A percentile compares a stretch with the other conserved stretches of the same genome.
phyloP scores from a whole-genome alignment of 2,888 invertebrate species.

The Zeuzera pyrina region DNA sequence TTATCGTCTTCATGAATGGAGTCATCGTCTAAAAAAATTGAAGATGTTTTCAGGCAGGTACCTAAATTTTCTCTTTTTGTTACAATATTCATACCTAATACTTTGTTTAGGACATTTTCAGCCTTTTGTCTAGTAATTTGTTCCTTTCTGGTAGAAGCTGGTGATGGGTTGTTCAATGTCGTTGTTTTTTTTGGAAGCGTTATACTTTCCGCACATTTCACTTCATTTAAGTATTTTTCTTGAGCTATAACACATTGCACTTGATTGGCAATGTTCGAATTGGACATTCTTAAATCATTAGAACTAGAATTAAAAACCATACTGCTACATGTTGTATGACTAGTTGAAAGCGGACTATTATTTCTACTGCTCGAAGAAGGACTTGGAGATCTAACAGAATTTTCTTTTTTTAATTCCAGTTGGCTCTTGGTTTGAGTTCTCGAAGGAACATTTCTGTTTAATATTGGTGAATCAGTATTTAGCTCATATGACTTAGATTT shows the following conservation, averaged over 20 bases:
- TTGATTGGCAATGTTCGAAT: slow-evolving; percentile 60
- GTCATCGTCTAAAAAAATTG: slow-evolving; percentile 61
- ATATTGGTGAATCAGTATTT: slow-evolving; percentile 56
- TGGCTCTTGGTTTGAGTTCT: slow-evolving; percentile 52
- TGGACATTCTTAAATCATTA: slow-evolving; percentile 63
- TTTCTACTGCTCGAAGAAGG: slow-evolving; percentile 66
- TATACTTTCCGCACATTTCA: slow-evolving; percentile 64
- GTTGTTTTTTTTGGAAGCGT: slow-evolving; percentile 54
- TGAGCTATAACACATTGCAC: slow-evolving; percentile 70
- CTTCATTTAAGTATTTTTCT: slow-evolving; percentile 66
- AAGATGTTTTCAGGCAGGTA: slow-evolving; percentile 56
- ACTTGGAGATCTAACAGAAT: slow-evolving; percentile 55
- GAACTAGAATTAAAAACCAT: slow-evolving; percentile 70
- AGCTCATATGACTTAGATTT: slow-evolving; percentile 64
- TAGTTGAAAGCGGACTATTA: slow-evolving; percentile 61
- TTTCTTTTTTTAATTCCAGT: slow-evolving; percentile 56
- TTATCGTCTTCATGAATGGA: slow-evolving; percentile 47
- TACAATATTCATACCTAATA: slow-evolving; percentile 62
- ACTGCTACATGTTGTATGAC: slow-evolving; percentile 68
- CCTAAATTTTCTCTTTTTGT: slow-evolving; percentile 58
- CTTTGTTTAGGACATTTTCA: slow-evolving; percentile 62
- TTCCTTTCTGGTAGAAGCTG: slow-evolving; percentile 51
- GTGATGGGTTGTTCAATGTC: slow-evolving; percentile 44
- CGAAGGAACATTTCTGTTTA: slow-evolving; percentile 42
- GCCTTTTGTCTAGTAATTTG: slow-evolving; percentile 63